Conservation (phyloP, 1,140 invertebrate species). For the Panulirus ornatus region DNA sequence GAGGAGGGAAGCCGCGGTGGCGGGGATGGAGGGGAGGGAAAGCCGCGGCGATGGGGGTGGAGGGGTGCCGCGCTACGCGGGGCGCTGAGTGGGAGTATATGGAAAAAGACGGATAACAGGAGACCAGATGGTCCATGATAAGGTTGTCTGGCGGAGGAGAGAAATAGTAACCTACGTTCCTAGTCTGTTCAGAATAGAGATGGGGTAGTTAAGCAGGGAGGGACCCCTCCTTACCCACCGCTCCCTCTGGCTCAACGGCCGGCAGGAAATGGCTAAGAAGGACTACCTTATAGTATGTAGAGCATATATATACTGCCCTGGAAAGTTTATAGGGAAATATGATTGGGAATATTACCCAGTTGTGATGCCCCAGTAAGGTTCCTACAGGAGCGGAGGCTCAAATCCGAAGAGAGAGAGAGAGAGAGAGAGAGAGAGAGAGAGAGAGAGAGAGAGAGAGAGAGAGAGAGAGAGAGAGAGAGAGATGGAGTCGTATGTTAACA, state of each 20-base stretch:
- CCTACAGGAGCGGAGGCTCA: background rate
- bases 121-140: too few relatives aligned
- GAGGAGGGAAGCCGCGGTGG: background rate
- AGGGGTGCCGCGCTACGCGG: background rate
- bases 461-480: constrained; percentile 30
- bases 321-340: background rate
- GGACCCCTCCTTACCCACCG: too few relatives aligned
- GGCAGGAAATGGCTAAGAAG: too few relatives aligned
- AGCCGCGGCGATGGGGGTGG: background rate
- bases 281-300: too few relatives aligned
- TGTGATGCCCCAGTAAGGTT: too few relatives aligned
- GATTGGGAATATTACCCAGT: too few relatives aligned
- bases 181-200: background rate
- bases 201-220: background rate
- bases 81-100: background rate
- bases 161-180: background rate
- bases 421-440: background rate
- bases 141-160: background rate
- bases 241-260: too few relatives aligned
- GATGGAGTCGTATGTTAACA: too few relatives aligned
- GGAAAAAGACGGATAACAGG: too few relatives aligned
- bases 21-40: background rate
- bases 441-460: constrained; percentile 9
- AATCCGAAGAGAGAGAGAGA: background rate
- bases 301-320: too few relatives aligned